Base-by-base conservation (phyloP, 2,113 vertebrate genomes). In the Pontoporia blainvillei region DNA sequence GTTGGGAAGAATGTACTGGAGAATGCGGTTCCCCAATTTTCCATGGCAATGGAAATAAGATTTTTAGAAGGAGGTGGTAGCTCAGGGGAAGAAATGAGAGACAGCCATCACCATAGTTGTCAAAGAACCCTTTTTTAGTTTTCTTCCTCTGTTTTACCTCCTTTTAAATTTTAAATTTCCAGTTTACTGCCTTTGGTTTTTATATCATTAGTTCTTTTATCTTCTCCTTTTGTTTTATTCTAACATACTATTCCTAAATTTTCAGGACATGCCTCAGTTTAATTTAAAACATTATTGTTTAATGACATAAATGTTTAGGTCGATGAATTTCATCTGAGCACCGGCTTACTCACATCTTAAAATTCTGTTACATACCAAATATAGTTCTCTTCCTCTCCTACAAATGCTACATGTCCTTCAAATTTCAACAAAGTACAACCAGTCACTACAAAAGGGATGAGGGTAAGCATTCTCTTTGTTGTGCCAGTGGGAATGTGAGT, bases 1-100 rank as follows among this genome's bases (percentile, higher is more conserved):
- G 13, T 3, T 3, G 61, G 18, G 31, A 71, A 44, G 18, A 36
- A 2, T 2, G 3, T 8, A 0, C 36, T 36, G 36, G 57, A 31
- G 54, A 29, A 25, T 18, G n/a, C 5, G 21, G 8, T 18, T 29
- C 13, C 8, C 2, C 9, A 8, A n/a, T 25, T 62, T 1, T 41
- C 11, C 31, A 44, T 5, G n/a, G 46, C 23, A 57, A 10, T 54
- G 67, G 39, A 44, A 57, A 31, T 9, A 18, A 64, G 12, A 64
- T 4, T 27, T 27, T 82, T 3, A 39, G 75, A 61, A 57, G 2
- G 6, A 36, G 12, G 7, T 17, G 11, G 25, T 4, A 9, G 8
- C 17, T 52, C 14, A 0, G 13, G 9, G 36, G 29, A 23, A 52
- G 36, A 18, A 20, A 17, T 29, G 25, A 41, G 66, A 54, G 67